Evolutionary conservation across 2,797 vertebrate genomes (phyloP).

Genomic region (Lepidocolaptes lacrymiger): DNA sequence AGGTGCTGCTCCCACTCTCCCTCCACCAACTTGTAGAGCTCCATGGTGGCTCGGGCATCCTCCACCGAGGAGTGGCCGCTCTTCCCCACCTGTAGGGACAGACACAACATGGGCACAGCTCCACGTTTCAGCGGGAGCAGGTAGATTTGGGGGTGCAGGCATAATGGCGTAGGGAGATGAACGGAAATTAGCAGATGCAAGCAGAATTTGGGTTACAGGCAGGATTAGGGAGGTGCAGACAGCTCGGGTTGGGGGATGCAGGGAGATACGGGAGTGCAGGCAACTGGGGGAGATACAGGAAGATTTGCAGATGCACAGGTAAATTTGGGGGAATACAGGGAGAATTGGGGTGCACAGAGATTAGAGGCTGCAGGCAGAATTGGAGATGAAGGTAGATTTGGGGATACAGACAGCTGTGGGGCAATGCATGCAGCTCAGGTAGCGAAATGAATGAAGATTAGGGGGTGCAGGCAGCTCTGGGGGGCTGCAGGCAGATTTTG

Average conservation of each 20-base stretch:
- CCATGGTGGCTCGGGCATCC: conserved; percentile 91
- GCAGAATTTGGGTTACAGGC: not conserved
- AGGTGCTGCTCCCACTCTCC: conserved; percentile 86
- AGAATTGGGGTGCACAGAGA: not conserved
- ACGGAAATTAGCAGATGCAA: too few species aligned
- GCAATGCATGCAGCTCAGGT: fast-evolving
- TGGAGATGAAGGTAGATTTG: not conserved
- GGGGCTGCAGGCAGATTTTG: not conserved
- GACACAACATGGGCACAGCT: not conserved
- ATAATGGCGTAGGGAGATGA: not conserved
- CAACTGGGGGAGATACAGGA: not conserved
- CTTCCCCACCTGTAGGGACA: conserved; percentile 78
- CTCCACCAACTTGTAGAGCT: conserved; percentile 91
- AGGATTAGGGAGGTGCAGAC: not conserved
- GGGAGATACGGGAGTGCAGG: not conserved
- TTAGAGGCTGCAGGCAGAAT: not conserved
- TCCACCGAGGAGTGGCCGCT: conserved; percentile 91
- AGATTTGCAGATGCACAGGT: not conserved
- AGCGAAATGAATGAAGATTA: too few species aligned
- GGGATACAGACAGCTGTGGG: not conserved
- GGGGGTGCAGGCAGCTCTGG: not conserved
- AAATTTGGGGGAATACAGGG: not conserved
- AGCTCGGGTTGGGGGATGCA: not conserved
- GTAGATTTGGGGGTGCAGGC: not conserved
- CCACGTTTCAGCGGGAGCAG: not conserved